Conservation (phyloP, 2,888 invertebrate genomes). For the Margaritifera margaritifera region DNA sequence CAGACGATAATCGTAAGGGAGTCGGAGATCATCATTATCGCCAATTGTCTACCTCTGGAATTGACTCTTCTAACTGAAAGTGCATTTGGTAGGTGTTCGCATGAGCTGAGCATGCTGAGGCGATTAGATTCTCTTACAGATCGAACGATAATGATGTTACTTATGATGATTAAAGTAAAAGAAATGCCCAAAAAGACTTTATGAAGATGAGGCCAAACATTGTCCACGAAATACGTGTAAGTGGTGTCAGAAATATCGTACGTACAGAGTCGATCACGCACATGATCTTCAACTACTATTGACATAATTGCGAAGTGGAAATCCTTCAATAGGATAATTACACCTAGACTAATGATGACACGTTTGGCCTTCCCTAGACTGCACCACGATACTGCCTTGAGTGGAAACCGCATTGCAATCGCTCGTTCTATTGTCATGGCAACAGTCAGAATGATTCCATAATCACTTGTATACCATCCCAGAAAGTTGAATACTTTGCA, state of each 20-base stretch:
- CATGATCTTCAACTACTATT: constrained; percentile 30
- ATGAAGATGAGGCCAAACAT: constrained; percentile 51
- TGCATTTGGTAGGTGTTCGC: no score
- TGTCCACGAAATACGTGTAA: constrained; percentile 15
- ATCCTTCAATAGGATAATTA: constrained; percentile 48
- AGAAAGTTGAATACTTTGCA: constrained; percentile 55
- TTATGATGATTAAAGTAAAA: constrained; percentile 46
- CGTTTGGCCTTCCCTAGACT: constrained; percentile 47
- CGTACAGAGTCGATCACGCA: constrained; percentile 47
- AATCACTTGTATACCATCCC: constrained; percentile 55
- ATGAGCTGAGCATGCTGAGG: no score
- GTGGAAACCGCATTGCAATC: constrained; percentile 51
- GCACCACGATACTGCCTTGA: constrained; percentile 47
- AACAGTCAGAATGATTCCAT: constrained; percentile 52
- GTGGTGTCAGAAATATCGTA: constrained; percentile 27
- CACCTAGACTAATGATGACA: constrained; percentile 31
- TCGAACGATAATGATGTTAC: constrained; percentile 52
- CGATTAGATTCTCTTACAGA: constrained; percentile 37
- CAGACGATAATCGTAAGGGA: constrained; percentile 54
- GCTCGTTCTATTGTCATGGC: constrained; percentile 60
- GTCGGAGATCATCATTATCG: constrained; percentile 53
- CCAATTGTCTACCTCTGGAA: constrained; percentile 44
- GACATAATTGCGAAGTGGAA: constrained; percentile 38
- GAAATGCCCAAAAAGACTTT: constrained; percentile 45
- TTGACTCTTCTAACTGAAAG: no score